Conservation (phyloP, 1,140 invertebrate species). For the Amphibalanus amphitrite region DNA sequence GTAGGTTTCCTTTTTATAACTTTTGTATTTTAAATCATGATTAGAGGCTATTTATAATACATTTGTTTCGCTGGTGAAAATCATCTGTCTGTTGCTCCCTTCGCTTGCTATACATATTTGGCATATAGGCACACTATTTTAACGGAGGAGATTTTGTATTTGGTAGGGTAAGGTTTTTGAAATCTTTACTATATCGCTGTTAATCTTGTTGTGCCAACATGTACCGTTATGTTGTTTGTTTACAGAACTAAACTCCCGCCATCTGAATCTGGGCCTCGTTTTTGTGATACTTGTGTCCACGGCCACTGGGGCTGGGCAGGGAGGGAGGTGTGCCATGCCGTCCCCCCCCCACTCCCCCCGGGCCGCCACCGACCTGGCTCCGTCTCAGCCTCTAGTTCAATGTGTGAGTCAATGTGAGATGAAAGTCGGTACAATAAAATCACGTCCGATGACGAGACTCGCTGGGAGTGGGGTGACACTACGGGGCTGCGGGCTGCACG, state of each 20-base stretch:
- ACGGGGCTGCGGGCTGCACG: too few relatives aligned
- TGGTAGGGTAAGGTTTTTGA: constrained; percentile 1
- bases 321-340: neutral
- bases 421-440: neutral
- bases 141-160: neutral
- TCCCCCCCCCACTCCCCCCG: too few relatives aligned
- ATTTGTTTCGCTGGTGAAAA: neutral
- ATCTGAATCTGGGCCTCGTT: neutral
- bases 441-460: too few relatives aligned
- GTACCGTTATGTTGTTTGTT: constrained; percentile 1
- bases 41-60: constrained; percentile 1
- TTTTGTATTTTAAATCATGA: constrained; percentile 2
- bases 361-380: too few relatives aligned
- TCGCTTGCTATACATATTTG: neutral
- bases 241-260: neutral
- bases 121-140: constrained; percentile 1
- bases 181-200: neutral
- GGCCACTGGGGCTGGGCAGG: too few relatives aligned
- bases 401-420: constrained; percentile 1
- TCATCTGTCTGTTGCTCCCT: neutral
- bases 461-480: too few relatives aligned
- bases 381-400: neutral
- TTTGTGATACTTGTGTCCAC: neutral
- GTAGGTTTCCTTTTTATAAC: neutral
- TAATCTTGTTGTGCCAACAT: constrained; percentile 1